phyloP scores from a whole-genome alignment of 2,797 vertebrate species.

The Sardinella longiceps region DNA sequence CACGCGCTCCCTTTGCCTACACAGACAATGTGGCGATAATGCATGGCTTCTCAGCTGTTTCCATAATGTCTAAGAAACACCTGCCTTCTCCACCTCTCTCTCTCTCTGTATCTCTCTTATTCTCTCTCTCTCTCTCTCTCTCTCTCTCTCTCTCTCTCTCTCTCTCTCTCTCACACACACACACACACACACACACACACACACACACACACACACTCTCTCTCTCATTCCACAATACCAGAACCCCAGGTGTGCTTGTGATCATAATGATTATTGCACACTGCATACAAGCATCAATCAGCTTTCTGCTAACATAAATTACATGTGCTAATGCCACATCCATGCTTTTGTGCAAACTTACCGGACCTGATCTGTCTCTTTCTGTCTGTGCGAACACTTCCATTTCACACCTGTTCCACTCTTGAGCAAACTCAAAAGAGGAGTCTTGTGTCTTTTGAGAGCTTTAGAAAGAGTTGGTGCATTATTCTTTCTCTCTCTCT shows the following conservation, averaged over 20 bases:
- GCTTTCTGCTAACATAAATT: conserved; percentile 36
- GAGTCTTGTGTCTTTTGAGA: conserved; percentile 35
- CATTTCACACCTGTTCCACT: conserved; percentile 40
- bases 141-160: neutral
- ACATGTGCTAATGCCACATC: conserved; percentile 28
- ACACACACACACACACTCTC: too few species aligned
- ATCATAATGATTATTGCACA: conserved; percentile 46
- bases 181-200: too few species aligned
- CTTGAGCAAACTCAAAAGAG: conserved; percentile 36
- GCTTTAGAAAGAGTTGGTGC: conserved; percentile 42
- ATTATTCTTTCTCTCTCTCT: too few species aligned
- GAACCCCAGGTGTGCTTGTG: conserved; percentile 56
- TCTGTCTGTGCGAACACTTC: conserved; percentile 48
- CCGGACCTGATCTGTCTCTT: conserved; percentile 13
- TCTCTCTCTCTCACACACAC: too few species aligned
- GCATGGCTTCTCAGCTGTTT: conserved; percentile 35
- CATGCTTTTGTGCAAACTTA: conserved; percentile 51
- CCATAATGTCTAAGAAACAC: conserved; percentile 53
- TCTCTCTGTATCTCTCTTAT: neutral
- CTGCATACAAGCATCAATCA: conserved; percentile 48
- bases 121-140: neutral
- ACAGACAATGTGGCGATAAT: conserved; percentile 16
- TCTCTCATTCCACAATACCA: conserved; percentile 18
- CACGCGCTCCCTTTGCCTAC: neutral
- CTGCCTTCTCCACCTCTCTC: neutral